Evolutionary conservation across 2,888 invertebrate species (phyloP).

Genomic region (Eupithecia subumbrata): DNA sequence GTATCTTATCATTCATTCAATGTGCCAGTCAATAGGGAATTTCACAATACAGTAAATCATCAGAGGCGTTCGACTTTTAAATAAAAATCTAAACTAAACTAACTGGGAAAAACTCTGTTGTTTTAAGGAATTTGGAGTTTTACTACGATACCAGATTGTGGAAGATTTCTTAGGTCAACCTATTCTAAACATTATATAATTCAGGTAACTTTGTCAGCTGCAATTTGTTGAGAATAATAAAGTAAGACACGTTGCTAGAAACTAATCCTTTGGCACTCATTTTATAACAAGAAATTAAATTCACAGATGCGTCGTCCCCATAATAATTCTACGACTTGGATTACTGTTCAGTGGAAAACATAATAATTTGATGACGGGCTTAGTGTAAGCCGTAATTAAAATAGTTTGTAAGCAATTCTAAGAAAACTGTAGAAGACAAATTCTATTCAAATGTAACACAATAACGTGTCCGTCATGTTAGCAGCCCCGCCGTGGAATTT

Average conservation of each 20-base stretch:
- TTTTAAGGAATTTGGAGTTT: not conserved
- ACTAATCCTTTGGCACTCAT: conserved; percentile 22
- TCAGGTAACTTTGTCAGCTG: not conserved
- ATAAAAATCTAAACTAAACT: not conserved
- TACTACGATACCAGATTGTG: not conserved
- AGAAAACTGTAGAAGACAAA: not conserved
- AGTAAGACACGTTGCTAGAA: not conserved
- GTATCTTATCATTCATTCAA: not conserved
- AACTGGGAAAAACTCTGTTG: not conserved
- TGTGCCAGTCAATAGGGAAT: not conserved
- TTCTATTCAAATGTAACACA: not conserved
- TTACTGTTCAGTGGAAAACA: conserved; percentile 10
- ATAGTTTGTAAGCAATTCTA: not conserved
- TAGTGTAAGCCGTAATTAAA: conserved; percentile 1
- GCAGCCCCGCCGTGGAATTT: no score
- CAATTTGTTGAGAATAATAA: not conserved
- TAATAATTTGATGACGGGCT: conserved; percentile 5
- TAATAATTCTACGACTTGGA: conserved; percentile 4
- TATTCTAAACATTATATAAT: not conserved
- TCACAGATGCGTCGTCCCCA: not conserved
- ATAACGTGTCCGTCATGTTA: no score
- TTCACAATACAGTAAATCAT: not conserved
- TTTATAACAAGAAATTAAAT: conserved; percentile 4
- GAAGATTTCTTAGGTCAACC: not conserved
- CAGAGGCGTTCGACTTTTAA: not conserved